phyloP scores from a whole-genome alignment of 2,797 vertebrate species.

The Eulemur albifrons region DNA sequence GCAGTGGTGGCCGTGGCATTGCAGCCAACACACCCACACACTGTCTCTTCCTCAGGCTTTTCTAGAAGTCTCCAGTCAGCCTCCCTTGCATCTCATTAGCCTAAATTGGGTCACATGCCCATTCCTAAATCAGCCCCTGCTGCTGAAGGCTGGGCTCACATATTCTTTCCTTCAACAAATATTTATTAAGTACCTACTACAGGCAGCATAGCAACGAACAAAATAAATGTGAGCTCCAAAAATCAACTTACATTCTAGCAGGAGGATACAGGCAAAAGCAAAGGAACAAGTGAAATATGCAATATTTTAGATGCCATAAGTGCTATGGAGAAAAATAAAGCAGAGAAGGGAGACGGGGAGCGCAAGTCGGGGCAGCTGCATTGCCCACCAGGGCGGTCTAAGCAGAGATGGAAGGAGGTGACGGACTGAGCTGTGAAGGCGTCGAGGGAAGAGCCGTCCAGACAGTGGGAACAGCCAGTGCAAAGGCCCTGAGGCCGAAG shows the following conservation, averaged over 20 bases:
- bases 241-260: neutral
- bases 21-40: neutral
- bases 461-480: neutral
- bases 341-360: neutral
- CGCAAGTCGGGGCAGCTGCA: rapidly evolving
- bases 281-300: neutral
- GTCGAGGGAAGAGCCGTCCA: neutral
- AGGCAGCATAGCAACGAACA: neutral
- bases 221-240: neutral
- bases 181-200: neutral
- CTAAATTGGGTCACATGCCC: neutral
- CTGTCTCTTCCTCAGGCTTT: neutral
- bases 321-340: neutral
- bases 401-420: neutral
- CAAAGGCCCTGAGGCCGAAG: neutral
- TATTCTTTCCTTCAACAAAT: neutral
- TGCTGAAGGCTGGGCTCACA: neutral
- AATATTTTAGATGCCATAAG: neutral
- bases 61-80: neutral
- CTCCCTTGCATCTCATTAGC: neutral
- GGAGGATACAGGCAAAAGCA: neutral
- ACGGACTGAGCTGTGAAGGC: rapidly evolving
- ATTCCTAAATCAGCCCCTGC: neutral
- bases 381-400: neutral
- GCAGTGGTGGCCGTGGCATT: rapidly evolving